Base-by-base conservation (phyloP, 2,888 invertebrate species). In the Nyleta sp. region DNA sequence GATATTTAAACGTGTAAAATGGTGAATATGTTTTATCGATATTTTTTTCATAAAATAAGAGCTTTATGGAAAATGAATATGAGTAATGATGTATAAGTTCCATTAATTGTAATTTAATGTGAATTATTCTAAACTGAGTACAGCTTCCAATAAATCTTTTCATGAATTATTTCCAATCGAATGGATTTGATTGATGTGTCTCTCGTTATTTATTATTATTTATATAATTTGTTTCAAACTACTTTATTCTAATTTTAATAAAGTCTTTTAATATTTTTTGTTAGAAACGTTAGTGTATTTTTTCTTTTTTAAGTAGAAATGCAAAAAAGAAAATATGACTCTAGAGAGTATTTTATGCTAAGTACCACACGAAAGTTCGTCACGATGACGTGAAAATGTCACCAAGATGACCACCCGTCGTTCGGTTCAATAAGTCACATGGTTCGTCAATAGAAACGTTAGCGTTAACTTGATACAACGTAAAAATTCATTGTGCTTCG, bases 121-220 rank as follows among this genome's bases (percentile, higher is more conserved):
- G 48, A 75, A 64, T 53, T 38, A 75, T 62, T 76, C 52, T 50
- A 50, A 55, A 64, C 57, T 64, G 55, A 73, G 33, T 62, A 35
- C 40, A 75, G 68, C 68, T 75, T 75, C 53, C 62, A 75, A 75
- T 75, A 75, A 67, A 74, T 68, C 55, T 74, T 74, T 74, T 68
- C n/a, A n/a, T n/a, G 20, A 74, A 67, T 50, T 46, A 74, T 74
- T 74, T 60, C 68, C 53, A 46, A 68, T 31, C 18, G 18, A 18
- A 48, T 42, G 18, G 13, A 31, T 48, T 67, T 40, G 18, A 35
- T 35, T 8, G 31, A 10, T 44, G 7, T 28, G 28, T 60, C 11
- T 28, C 15, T 31, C 0, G 18, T 10, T 60, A 17, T 20, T 60
- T 33, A 2, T 42, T 57, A 38, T 42, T 17, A 10, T 22, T 42